Evolutionary conservation across 2,888 invertebrate species (phyloP).

Genomic region (Sarcophaga subvicina): DNA sequence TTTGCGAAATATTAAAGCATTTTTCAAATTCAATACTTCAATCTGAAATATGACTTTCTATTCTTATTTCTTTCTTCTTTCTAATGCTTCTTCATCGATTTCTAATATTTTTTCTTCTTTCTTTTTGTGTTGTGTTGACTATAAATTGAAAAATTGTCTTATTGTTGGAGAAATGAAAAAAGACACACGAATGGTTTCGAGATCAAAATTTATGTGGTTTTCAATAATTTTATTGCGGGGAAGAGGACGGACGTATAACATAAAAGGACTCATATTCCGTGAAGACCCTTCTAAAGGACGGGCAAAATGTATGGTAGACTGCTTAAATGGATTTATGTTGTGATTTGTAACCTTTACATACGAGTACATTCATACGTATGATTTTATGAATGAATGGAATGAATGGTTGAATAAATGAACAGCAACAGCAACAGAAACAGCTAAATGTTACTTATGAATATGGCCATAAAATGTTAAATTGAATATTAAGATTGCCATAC

Average conservation of each 20-base stretch:
- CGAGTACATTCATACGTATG: background rate
- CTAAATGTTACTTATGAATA: conserved; percentile 42
- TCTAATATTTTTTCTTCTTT: background rate
- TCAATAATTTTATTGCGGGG: conserved; percentile 63
- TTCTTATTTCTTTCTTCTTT: conserved; percentile 1
- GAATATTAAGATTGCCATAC: conserved; percentile 66
- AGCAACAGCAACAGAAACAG: background rate
- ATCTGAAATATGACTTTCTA: conserved; percentile 34
- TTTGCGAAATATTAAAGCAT: background rate
- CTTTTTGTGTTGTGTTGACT: conserved; percentile 5
- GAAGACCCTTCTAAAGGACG: background rate
- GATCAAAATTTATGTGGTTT: conserved; percentile 64
- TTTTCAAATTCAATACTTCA: background rate
- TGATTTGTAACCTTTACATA: conserved; percentile 69
- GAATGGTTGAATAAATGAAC: conserved; percentile 24
- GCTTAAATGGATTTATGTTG: conserved; percentile 69
- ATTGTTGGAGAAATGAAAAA: background rate
- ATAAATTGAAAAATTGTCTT: conserved; percentile 66
- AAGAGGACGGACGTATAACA: conserved; percentile 25
- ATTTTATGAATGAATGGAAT: conserved; percentile 45
- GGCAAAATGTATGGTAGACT: conserved; percentile 31
- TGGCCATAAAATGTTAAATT: conserved; percentile 64
- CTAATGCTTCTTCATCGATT: background rate
- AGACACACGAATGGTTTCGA: conserved; percentile 42
- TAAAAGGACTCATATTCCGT: background rate